These are phyloP conservation scores for Oscheius sp. DNA, from an alignment of 2,888 invertebrate genomes.

Conservation along the genomic window DNA sequence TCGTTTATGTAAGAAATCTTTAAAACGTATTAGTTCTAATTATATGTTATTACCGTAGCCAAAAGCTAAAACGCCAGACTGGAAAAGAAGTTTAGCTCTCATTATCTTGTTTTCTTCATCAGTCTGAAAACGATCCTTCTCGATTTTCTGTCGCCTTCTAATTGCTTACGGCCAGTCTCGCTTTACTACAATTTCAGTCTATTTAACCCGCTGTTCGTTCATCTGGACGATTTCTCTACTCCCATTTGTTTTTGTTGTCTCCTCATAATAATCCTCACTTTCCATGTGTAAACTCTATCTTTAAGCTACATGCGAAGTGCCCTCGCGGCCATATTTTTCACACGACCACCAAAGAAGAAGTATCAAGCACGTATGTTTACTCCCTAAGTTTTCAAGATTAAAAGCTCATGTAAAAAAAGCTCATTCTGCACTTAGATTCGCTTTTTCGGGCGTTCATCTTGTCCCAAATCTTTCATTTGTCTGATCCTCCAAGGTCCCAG, in stretches of 20 bases:
- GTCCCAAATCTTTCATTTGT: slow-evolving; percentile 25
- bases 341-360: slow-evolving; percentile 23
- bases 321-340: slow-evolving; percentile 30
- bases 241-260: not conserved
- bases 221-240: too few relatives aligned
- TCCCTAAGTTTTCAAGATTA: slow-evolving; percentile 3
- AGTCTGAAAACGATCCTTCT: too few relatives aligned
- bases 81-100: too few relatives aligned
- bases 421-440: not conserved
- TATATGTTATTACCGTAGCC: too few relatives aligned
- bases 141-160: too few relatives aligned
- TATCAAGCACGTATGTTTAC: slow-evolving; percentile 22
- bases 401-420: not conserved
- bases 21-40: too few relatives aligned
- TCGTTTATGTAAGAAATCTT: too few relatives aligned
- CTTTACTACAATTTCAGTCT: too few relatives aligned
- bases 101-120: too few relatives aligned
- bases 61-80: too few relatives aligned
- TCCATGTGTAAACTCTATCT: not conserved
- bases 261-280: not conserved
- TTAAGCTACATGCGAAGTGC: slow-evolving; percentile 29
- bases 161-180: too few relatives aligned
- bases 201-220: too few relatives aligned
- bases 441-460: slow-evolving; percentile 18
- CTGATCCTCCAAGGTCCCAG: slow-evolving; percentile 7